phyloP scores from a whole-genome alignment of 2,888 invertebrate genomes.

The Lissocephala sabroskyi region DNA sequence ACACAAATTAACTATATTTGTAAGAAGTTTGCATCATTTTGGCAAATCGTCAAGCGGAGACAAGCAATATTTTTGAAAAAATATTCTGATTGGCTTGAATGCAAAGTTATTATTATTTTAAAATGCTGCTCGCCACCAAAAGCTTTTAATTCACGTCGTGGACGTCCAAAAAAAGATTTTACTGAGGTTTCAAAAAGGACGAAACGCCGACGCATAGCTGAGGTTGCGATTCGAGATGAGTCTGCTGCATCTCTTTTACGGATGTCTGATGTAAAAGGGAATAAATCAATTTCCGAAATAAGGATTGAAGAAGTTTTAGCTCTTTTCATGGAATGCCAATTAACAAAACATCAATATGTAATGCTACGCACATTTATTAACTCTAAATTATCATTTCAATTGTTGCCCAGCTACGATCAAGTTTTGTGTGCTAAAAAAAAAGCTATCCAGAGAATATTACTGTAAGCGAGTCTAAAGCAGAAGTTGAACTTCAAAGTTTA shows the following conservation, averaged over 20 bases:
- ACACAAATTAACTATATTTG: no score
- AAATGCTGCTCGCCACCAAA: no score
- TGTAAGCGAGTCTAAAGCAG: conserved; percentile 4
- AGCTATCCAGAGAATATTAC: conserved; percentile 11
- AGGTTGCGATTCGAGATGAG: conserved; percentile 12
- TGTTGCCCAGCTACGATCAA: conserved; percentile 13
- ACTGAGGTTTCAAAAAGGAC: conserved; percentile 8
- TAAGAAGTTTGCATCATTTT: no score
- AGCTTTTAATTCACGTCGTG: no score
- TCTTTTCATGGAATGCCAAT: conserved; percentile 12
- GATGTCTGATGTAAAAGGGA: conserved; percentile 4
- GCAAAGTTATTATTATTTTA: no score
- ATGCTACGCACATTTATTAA: conserved; percentile 17
- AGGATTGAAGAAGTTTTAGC: conserved; percentile 6
- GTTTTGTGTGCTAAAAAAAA: conserved; percentile 10
- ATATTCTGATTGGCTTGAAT: no score
- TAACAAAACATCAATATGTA: conserved; percentile 18
- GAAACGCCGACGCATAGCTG: conserved; percentile 16
- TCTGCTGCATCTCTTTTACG: conserved; percentile 17
- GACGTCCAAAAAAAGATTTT: no score
- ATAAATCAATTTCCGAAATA: conserved; percentile 4
- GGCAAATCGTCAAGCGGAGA: no score
- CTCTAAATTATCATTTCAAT: conserved; percentile 8
- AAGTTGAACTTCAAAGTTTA: conserved; percentile 12
- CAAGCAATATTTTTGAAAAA: no score